phyloP scores from a whole-genome alignment of 2,797 vertebrate genomes.

The Typhlichthys eigenmanni region DNA sequence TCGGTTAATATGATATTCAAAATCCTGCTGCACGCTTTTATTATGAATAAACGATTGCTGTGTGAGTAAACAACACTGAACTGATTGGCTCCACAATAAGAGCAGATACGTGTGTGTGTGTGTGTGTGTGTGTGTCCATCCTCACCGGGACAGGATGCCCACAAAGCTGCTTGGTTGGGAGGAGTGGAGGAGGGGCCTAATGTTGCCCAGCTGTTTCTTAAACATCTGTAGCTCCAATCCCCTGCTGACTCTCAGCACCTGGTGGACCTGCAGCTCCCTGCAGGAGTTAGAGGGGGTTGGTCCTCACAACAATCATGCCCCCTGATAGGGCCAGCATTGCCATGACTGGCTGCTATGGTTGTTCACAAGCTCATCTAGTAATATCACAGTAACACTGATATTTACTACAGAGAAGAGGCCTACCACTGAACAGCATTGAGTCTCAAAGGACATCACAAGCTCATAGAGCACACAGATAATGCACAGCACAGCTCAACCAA shows the following conservation, averaged over 20 bases:
- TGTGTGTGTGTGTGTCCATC: conserved; percentile 1
- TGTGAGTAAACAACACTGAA: too few species aligned
- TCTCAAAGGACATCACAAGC: too few species aligned
- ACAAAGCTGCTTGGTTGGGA: conserved; percentile 81
- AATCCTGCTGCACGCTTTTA: not conserved
- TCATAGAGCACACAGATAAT: too few species aligned
- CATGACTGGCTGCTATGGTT: not conserved
- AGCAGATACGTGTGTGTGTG: conserved; percentile 3
- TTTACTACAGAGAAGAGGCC: too few species aligned
- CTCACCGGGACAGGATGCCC: conserved; percentile 87
- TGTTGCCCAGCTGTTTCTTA: conserved; percentile 72
- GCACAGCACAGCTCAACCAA: too few species aligned
- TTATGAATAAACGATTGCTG: too few species aligned
- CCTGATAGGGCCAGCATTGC: too few species aligned
- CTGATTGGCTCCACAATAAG: not conserved
- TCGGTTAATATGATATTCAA: not conserved
- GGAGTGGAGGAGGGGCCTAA: conserved; percentile 80
- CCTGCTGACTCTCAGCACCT: conserved; percentile 78
- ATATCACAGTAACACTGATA: too few species aligned
- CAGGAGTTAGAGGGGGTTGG: conserved; percentile 4
- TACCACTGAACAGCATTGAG: too few species aligned
- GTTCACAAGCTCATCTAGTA: not conserved
- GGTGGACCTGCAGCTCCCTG: conserved; percentile 69
- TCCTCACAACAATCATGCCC: too few species aligned
- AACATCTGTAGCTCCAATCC: conserved; percentile 79